Evolutionary conservation across 2,113 vertebrate species (phyloP), one percentile per base, ranked within the genome.

Genomic region (Megaptera novaeangliae): DNA sequence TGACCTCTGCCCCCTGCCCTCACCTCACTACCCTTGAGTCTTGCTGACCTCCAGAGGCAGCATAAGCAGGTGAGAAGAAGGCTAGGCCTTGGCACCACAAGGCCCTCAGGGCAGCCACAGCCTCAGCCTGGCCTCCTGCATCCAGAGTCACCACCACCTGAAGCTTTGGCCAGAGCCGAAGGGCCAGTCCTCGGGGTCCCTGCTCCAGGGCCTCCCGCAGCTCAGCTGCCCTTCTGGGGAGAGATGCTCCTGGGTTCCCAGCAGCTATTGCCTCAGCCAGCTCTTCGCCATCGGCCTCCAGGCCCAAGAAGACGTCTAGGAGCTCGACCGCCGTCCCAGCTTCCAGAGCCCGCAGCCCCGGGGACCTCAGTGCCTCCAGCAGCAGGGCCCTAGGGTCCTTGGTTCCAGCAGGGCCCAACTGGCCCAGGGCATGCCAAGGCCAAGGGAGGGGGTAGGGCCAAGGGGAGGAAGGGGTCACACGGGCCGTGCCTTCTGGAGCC

Each of bases 41-140:
- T 36, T 36, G 66, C 98, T 98, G 96, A 99, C 99, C 99, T 99
- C 99, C 99, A 8, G 99, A 98, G 0, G 98, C 98, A 36, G 92
- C 96, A 5, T 99, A 99, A 94, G 99, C 99, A 0, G 99, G 99
- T 0, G 99, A 99, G 98, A 99, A 99, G 98, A 99, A 98, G 11
- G 98, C 98, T 46, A 99, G 98, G 31, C 99, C 99, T 95, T 97
- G 94, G 98, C 99, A 99, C 96, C 99, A 99, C 4, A 96, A 96
- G 82, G 98, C 98, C 90, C 86, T 87, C 84, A 99, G 98, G 97
- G 99, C 97, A 97, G 98, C 98, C 98, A 4, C 98, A 27, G 0
- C 99, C 98, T 1, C 96, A 0, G 2, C 80, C 96, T 11, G 95
- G 94, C 83, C 97, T 85, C 99, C 99, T 0, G 99, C 99, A 29